phyloP scores from a whole-genome alignment of 2,113 vertebrate genomes.

The Zosterops borbonicus region DNA sequence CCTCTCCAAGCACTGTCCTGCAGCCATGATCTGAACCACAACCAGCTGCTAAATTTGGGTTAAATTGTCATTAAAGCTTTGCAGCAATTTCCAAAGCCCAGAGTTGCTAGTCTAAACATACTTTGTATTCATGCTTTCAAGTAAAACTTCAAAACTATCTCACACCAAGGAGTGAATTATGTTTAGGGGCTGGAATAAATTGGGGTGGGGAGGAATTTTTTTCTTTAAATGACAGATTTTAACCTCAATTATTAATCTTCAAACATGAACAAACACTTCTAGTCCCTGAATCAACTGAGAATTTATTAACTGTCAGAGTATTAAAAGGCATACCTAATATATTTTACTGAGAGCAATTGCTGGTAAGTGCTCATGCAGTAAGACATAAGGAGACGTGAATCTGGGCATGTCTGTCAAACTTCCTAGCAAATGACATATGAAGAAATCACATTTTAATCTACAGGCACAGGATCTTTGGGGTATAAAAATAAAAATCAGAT shows the following conservation, averaged over 20 bases:
- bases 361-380: conserved; percentile 47
- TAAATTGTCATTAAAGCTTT: background rate
- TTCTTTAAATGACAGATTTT: conserved; percentile 3
- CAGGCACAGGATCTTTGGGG: background rate
- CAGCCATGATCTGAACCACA: background rate
- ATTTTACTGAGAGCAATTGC: conserved; percentile 46
- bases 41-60: background rate
- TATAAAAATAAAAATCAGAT: background rate
- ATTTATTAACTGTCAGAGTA: conserved; percentile 46
- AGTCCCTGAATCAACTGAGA: conserved; percentile 33
- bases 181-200: background rate
- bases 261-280: conserved; percentile 22
- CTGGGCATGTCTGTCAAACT: conserved; percentile 33
- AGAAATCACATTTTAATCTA: conserved; percentile 41
- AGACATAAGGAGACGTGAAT: conserved; percentile 34
- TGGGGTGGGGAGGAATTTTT: background rate
- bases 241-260: conserved; percentile 41
- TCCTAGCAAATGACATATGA: conserved; percentile 35
- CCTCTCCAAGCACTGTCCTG: background rate
- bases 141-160: background rate
- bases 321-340: conserved; percentile 51
- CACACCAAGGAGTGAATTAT: background rate
- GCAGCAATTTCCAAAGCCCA: background rate
- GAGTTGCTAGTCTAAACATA: background rate
- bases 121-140: background rate